Evolutionary conservation across 2,888 invertebrate genomes (phyloP).

Genomic region (Balanococcus diminutus): DNA sequence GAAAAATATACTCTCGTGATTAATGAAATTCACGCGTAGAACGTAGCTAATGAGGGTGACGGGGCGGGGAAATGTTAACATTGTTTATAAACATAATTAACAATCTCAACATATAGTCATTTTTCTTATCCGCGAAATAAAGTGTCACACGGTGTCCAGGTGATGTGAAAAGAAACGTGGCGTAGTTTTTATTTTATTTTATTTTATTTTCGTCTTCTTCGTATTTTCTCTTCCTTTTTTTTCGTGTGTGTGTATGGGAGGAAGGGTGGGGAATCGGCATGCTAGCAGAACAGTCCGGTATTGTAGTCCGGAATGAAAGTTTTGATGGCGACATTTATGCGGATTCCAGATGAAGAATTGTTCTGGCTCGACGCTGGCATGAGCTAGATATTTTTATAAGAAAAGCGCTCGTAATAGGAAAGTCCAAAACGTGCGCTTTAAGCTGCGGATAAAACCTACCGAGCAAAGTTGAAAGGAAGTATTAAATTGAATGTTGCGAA

Average conservation of each 20-base stretch:
- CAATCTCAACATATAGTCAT: slow-evolving; percentile 3
- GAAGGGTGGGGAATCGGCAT: neutral
- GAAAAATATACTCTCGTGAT: neutral
- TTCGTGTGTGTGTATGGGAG: neutral
- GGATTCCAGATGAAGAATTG: neutral
- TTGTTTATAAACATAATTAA: slow-evolving; percentile 5
- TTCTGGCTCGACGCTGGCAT: neutral
- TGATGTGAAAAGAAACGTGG: neutral
- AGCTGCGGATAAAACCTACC: neutral
- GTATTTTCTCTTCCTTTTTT: neutral
- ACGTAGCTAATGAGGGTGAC: neutral
- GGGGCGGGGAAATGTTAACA: neutral
- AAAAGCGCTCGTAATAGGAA: neutral
- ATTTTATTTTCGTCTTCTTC: too few relatives aligned
- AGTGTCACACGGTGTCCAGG: neutral
- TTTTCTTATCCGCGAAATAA: neutral
- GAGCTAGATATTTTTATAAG: neutral
- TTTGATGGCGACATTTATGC: neutral
- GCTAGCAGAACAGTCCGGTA: neutral
- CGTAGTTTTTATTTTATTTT: neutral
- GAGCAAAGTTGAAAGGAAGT: neutral
- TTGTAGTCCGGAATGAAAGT: neutral
- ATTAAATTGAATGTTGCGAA: neutral
- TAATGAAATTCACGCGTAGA: neutral
- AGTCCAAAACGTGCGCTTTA: neutral